Base-by-base conservation (phyloP, 2,113 vertebrate species). In the Percina caprodes region DNA sequence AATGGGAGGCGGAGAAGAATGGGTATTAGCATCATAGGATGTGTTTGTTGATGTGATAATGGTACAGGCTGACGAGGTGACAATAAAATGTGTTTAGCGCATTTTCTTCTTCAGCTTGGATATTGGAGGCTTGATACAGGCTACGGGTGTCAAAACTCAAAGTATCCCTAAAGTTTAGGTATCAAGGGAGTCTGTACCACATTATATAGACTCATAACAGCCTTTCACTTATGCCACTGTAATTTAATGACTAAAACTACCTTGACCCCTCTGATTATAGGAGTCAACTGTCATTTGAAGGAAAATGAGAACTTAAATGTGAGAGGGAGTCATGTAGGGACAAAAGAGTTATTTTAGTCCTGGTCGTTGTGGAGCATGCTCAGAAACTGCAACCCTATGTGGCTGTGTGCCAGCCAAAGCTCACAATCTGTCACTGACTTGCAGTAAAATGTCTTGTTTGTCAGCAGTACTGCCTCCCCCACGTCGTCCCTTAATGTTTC, bases 391-490 rank as follows among this genome's bases (percentile, higher is more conserved):
- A 45, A 56, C 26, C 85, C 62, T 26, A 13, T 58, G 67, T 48
- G 55, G n/a, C 48, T 78, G 63, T 61, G 65, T 46, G 76, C 62
- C 71, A 58, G 49, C 48, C 52, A 69, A 73, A 75, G 8, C 79
- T 74, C 51, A 62, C 65, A 62, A 73, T 55, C 66, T 62, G 79
- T 80, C 68, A 61, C 66, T 85, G 86, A 83, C 63, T 82, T 67
- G 62, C 49, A 81, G 79, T 11, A 79, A 79, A 90, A 85, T 87
- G 77, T 33, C 80, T 61, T 49, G 24, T 71, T 82, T 77, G 58
- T 82, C 52, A 69, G 67, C 24, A 3, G 67, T n/a, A 3, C 56
- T 0, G 19, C 6, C 56, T 24, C 72, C 18, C 18, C 51, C 42
- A 16, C n/a, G 9, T 42, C 39, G 10, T 8, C 21, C 23, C 69